phyloP scores from a whole-genome alignment of 2,888 invertebrate species.

The Sussaba pulchella region DNA sequence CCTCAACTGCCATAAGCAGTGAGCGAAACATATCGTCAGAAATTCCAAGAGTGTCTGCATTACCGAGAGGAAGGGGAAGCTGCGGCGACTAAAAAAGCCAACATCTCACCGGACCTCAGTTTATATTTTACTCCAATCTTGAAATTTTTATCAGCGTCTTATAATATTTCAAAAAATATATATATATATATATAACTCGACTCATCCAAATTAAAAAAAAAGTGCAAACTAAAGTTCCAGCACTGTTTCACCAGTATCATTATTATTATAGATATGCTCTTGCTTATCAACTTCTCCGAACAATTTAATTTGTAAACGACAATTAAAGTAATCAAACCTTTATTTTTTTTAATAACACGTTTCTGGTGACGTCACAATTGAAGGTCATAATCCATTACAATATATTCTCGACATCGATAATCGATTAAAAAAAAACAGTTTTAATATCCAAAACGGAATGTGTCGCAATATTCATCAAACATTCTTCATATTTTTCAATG shows the following conservation, averaged over 20 bases:
- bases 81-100: neutral
- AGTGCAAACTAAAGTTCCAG: neutral
- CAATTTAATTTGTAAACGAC: too few relatives aligned
- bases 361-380: too few relatives aligned
- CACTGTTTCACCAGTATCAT: neutral
- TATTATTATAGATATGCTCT: too few relatives aligned
- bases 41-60: neutral
- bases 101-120: neutral
- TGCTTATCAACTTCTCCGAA: too few relatives aligned
- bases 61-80: neutral
- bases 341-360: too few relatives aligned
- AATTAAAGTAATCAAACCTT: too few relatives aligned
- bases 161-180: neutral
- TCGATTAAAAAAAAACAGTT: too few relatives aligned
- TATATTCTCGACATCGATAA: too few relatives aligned
- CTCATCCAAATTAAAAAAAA: neutral
- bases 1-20: neutral
- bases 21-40: conserved; percentile 5
- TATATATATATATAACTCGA: neutral
- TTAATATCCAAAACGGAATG: too few relatives aligned
- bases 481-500: too few relatives aligned
- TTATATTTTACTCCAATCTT: neutral
- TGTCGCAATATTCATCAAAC: too few relatives aligned
- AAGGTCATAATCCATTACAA: too few relatives aligned
- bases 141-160: neutral